Conservation (phyloP, 2,888 invertebrate genomes). For the Tachystola acroxantha region DNA sequence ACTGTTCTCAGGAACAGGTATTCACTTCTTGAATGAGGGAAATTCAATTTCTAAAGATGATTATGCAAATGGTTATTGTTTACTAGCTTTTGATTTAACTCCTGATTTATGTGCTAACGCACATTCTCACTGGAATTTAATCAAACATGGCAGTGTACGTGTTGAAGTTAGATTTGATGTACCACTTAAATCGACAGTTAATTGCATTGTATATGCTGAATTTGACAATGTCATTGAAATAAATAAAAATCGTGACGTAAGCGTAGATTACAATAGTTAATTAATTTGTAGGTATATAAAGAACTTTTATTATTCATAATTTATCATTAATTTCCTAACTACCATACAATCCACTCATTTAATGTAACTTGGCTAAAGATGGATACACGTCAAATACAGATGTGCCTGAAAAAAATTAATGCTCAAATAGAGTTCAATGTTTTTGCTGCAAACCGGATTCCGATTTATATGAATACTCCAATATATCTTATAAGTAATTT, state of each 20-base stretch:
- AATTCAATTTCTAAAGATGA: constrained; percentile 21
- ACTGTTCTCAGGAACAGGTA: constrained; percentile 20
- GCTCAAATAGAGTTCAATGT: constrained; percentile 7
- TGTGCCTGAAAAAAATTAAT: constrained; percentile 4
- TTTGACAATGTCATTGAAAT: constrained; percentile 22
- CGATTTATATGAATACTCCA: neutral
- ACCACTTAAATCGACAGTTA: constrained; percentile 18
- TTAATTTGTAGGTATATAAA: neutral
- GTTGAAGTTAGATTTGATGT: constrained; percentile 20
- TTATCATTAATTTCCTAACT: neutral
- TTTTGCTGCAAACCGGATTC: constrained; percentile 11
- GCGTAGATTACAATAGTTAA: constrained; percentile 12
- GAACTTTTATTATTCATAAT: neutral
- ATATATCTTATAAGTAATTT: constrained; percentile 13
- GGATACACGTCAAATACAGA: constrained; percentile 6
- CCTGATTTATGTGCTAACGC: constrained; percentile 19
- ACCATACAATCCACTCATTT: too few relatives aligned
- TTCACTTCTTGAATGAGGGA: constrained; percentile 21
- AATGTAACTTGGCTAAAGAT: neutral
- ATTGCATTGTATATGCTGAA: constrained; percentile 20
- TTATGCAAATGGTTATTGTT: constrained; percentile 16
- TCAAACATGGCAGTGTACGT: constrained; percentile 18
- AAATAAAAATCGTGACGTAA: constrained; percentile 12
- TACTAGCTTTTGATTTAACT: constrained; percentile 22
- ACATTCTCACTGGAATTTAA: constrained; percentile 19